These are phyloP conservation scores for Cherax destructor DNA, from an alignment of 1,140 invertebrate genomes.

Conservation along the genomic window DNA sequence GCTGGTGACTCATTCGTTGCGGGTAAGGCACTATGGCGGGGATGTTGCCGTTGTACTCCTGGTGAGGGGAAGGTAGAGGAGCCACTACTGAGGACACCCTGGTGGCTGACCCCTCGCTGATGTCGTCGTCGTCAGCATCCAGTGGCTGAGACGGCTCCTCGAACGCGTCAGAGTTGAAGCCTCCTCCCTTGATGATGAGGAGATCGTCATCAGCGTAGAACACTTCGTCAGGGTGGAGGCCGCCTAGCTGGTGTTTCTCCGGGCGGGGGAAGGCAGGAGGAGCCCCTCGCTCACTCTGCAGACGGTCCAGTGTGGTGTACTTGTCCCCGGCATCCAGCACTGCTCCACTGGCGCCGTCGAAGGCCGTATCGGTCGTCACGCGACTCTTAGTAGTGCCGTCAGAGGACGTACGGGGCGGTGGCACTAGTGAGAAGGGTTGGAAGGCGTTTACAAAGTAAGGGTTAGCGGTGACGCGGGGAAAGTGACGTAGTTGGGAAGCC, in stretches of 20 bases:
- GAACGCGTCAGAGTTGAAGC: slow-evolving; percentile 76
- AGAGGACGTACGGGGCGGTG: neutral
- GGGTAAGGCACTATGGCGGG: slow-evolving; percentile 75
- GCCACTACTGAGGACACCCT: neutral
- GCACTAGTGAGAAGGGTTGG: slow-evolving; percentile 3
- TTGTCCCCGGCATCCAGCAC: slow-evolving; percentile 85
- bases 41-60: slow-evolving; percentile 72
- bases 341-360: slow-evolving; percentile 22
- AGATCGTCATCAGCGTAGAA: slow-evolving; percentile 93
- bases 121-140: slow-evolving; percentile 83
- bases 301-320: slow-evolving; percentile 90
- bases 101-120: slow-evolving; percentile 78
- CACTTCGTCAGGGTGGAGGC: slow-evolving; percentile 88
- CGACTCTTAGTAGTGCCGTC: slow-evolving; percentile 62
- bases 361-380: slow-evolving; percentile 25
- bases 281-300: slow-evolving; percentile 80
- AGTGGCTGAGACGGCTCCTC: slow-evolving; percentile 81
- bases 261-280: slow-evolving; percentile 79
- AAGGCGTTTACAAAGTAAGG: slow-evolving; percentile 28
- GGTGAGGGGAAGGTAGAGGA: slow-evolving; percentile 29
- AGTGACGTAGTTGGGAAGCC: neutral
- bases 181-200: slow-evolving; percentile 87
- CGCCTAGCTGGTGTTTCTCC: slow-evolving; percentile 82
- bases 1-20: slow-evolving; percentile 63
- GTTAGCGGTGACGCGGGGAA: slow-evolving; percentile 25